Evolutionary conservation across 53 echinoderm and acorn worm species (phyloP).

Genomic region (Echinometra lucunter): DNA sequence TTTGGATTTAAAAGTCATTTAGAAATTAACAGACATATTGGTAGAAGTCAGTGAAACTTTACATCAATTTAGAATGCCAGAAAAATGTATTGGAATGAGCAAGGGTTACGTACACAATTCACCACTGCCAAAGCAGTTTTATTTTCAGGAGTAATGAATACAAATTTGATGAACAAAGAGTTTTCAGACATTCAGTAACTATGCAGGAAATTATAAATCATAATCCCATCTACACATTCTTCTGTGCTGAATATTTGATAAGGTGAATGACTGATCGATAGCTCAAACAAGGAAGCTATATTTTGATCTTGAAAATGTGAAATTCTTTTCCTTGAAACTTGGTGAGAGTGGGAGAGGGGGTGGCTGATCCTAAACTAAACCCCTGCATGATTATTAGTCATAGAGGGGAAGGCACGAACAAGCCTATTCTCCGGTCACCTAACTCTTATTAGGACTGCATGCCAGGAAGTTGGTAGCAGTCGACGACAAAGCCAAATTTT

Average conservation of each 20-base stretch:
- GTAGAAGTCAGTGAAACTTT: too few species aligned
- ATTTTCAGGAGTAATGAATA: too few species aligned
- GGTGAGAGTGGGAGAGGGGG: neutral
- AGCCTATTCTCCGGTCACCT: constrained; percentile 14
- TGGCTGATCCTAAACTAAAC: neutral
- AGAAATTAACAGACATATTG: too few species aligned
- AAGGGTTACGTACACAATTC: too few species aligned
- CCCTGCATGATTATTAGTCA: constrained; percentile 47
- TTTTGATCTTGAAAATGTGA: neutral
- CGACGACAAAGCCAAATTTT: constrained; percentile 31
- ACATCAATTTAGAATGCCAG: too few species aligned
- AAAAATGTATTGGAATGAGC: too few species aligned
- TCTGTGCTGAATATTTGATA: neutral
- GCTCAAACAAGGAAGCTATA: neutral
- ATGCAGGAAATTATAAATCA: neutral
- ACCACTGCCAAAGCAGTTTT: too few species aligned
- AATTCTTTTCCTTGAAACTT: constrained; percentile 14
- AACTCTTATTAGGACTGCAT: constrained; percentile 23
- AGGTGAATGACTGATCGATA: neutral
- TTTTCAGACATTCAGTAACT: too few species aligned
- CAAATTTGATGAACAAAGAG: too few species aligned
- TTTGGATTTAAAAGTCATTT: too few species aligned
- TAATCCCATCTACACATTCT: neutral
- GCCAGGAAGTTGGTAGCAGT: constrained; percentile 3
- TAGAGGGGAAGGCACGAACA: neutral